These are phyloP conservation scores for Hyppa rectilinea DNA, from an alignment of 2,888 invertebrate genomes.

Conservation along the genomic window DNA sequence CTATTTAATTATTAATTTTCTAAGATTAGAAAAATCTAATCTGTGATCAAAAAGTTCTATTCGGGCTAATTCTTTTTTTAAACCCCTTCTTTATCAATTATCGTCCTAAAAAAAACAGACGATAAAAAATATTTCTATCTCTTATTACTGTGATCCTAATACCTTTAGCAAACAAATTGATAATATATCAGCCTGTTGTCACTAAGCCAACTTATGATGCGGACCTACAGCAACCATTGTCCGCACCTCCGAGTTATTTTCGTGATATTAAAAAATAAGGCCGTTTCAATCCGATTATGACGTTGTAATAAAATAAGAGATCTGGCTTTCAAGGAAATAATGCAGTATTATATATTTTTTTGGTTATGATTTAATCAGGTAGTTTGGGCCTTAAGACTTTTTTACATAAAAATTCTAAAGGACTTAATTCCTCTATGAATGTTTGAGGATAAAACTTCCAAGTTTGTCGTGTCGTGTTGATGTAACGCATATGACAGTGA, in stretches of 20 bases:
- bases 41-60: background rate
- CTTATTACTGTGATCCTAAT: constrained; percentile 25
- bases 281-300: constrained; percentile 61
- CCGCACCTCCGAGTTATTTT: constrained; percentile 35
- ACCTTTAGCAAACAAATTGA: constrained; percentile 42
- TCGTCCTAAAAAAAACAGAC: background rate
- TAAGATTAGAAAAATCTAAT: too few relatives aligned
- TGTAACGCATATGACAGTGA: constrained; percentile 39
- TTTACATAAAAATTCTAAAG: constrained; percentile 15
- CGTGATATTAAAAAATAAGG: constrained; percentile 51
- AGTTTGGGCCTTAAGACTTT: background rate
- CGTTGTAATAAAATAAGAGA: constrained; percentile 50
- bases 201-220: constrained; percentile 51
- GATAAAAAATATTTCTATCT: constrained; percentile 19
- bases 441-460: constrained; percentile 34
- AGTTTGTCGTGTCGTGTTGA: constrained; percentile 21
- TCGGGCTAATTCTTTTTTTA: background rate
- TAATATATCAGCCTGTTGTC: constrained; percentile 43
- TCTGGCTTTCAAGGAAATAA: constrained; percentile 51
- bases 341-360: constrained; percentile 30
- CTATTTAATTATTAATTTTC: too few relatives aligned
- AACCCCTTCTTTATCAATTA: background rate
- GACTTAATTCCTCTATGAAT: constrained; percentile 30
- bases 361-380: constrained; percentile 38
- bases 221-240: constrained; percentile 51